Percentiles rank a stretch among this genome's conserved stretches.
Conservation (phyloP, 2,797 vertebrate species). For the Esox masquinongy region DNA sequence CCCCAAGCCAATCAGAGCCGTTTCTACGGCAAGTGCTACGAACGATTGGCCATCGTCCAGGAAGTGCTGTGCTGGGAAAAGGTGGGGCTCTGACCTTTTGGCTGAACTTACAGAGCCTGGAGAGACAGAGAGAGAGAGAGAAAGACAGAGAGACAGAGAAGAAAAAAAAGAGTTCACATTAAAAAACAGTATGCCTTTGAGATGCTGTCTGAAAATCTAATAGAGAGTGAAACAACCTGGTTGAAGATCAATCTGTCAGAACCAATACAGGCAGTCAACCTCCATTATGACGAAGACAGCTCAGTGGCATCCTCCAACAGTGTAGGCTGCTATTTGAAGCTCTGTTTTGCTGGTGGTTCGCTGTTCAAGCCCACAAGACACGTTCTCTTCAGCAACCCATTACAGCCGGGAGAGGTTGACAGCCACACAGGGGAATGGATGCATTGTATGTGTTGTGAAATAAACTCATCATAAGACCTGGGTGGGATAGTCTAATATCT, state of each 20-base stretch:
- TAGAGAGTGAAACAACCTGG: not conserved
- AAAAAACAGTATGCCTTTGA: not conserved
- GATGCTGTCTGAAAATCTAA: not conserved
- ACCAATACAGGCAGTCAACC: not conserved
- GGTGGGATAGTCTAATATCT: too few relatives aligned
- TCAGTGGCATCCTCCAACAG: not conserved
- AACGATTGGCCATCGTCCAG: conserved; percentile 91
- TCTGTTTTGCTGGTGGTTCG: not conserved
- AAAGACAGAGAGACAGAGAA: conserved; percentile 23
- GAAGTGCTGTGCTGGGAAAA: conserved; percentile 78
- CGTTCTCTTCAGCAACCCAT: too few relatives aligned
- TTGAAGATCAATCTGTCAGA: not conserved
- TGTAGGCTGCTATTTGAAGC: not conserved
- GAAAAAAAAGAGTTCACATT: not conserved
- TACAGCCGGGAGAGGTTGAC: too few relatives aligned
- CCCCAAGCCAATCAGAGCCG: conserved; percentile 88
- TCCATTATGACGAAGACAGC: not conserved
- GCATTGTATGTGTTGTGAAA: too few relatives aligned
- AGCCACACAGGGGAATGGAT: too few relatives aligned
- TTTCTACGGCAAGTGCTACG: conserved; percentile 87
- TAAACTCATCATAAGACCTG: too few relatives aligned
- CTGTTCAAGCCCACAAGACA: not conserved
- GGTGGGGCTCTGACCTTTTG: conserved; percentile 81
- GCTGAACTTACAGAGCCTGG: conserved; percentile 77
- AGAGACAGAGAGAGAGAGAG: conserved; percentile 15